These are phyloP conservation scores for Gulo gulo DNA, from an alignment of 2,113 vertebrate species.

Conservation along the genomic window DNA sequence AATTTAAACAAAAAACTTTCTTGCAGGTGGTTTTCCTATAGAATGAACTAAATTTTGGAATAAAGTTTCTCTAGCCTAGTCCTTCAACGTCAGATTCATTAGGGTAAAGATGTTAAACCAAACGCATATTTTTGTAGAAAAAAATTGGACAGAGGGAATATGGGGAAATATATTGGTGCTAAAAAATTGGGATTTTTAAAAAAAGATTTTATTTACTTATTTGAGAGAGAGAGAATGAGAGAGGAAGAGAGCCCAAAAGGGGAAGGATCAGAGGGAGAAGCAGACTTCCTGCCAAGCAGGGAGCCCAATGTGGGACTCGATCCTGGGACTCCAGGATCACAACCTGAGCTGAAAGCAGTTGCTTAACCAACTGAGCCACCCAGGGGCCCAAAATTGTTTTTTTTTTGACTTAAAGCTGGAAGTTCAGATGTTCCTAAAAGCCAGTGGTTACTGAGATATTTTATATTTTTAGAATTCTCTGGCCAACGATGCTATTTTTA, in stretches of 20 bases:
- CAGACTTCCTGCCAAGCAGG: too few species aligned
- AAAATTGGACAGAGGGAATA: background rate
- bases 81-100: background rate
- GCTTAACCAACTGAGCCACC: too few species aligned
- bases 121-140: background rate
- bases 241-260: too few species aligned
- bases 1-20: background rate
- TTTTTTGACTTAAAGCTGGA: background rate
- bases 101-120: background rate
- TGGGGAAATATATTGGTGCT: background rate
- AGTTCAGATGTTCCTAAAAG: background rate
- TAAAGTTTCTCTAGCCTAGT: background rate
- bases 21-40: background rate
- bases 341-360: too few species aligned
- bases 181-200: background rate
- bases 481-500: background rate
- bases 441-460: background rate
- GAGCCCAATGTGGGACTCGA: too few species aligned
- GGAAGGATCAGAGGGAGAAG: too few species aligned
- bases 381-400: too few species aligned
- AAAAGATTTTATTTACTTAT: too few species aligned
- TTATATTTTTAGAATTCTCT: background rate
- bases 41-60: background rate
- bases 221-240: too few species aligned
- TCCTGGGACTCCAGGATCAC: too few species aligned